These are phyloP conservation scores for Plagodis dolabraria DNA, from an alignment of 2,888 invertebrate genomes.

Conservation along the genomic window DNA sequence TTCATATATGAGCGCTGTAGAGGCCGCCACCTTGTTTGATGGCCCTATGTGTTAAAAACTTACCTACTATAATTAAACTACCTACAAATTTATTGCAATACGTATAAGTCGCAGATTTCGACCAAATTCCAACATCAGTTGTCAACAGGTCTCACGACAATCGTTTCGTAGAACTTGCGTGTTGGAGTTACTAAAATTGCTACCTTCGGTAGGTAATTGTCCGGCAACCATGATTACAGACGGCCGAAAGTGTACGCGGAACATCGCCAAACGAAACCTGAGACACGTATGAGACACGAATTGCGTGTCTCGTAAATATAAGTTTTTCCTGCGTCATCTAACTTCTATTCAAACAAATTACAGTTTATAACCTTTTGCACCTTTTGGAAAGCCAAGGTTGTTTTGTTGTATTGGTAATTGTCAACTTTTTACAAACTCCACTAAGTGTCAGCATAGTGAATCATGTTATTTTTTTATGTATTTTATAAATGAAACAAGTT, in stretches of 20 bases:
- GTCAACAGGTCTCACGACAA: constrained; percentile 47
- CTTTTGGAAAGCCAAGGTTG: too few species aligned
- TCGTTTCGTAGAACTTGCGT: constrained; percentile 55
- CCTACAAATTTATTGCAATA: neutral
- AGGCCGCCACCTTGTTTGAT: too few species aligned
- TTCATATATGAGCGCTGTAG: too few species aligned
- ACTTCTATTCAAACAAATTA: neutral
- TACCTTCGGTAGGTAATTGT: constrained; percentile 46
- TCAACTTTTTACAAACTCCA: too few species aligned
- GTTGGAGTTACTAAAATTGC: constrained; percentile 50
- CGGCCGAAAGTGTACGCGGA: constrained; percentile 37
- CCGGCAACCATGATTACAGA: constrained; percentile 39
- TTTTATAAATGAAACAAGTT: too few species aligned
- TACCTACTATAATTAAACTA: too few species aligned
- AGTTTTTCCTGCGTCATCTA: neutral
- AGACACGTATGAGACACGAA: constrained; percentile 11
- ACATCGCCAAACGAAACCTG: constrained; percentile 24
- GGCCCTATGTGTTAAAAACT: too few species aligned
- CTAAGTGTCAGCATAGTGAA: too few species aligned
- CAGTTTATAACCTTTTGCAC: neutral
- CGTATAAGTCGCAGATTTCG: constrained; percentile 14
- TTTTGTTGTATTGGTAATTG: too few species aligned
- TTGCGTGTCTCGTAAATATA: constrained; percentile 15
- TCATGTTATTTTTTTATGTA: too few species aligned
- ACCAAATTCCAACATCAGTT: constrained; percentile 35